Conservation (phyloP, 2,888 invertebrate genomes). For the Pseudoips prasinana region DNA sequence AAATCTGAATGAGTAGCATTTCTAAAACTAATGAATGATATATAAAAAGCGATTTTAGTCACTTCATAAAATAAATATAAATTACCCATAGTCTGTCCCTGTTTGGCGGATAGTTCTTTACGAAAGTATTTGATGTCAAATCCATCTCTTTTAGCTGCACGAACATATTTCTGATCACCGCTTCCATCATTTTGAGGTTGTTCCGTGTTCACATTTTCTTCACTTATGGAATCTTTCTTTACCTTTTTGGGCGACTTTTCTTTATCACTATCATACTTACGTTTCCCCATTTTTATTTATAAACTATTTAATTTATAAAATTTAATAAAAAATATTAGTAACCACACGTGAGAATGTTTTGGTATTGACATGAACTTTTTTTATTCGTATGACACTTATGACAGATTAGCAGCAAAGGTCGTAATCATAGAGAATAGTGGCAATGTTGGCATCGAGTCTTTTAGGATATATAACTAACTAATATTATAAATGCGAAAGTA, state of each 20-base stretch:
- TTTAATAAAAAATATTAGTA: background rate
- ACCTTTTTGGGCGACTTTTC: conserved; percentile 42
- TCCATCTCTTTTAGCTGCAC: conserved; percentile 36
- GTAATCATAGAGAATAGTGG: no score
- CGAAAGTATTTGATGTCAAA: conserved; percentile 84
- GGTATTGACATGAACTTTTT: conserved; percentile 23
- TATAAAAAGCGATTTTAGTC: no score
- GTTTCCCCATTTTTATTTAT: conserved; percentile 56
- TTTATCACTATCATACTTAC: conserved; percentile 54
- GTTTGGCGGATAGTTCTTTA: conserved; percentile 73
- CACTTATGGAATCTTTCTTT: conserved; percentile 38
- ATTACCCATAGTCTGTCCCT: conserved; percentile 81
- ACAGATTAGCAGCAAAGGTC: background rate
- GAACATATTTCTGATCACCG: conserved; percentile 21
- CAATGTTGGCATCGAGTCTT: no score
- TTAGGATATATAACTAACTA: no score
- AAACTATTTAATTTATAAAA: conserved; percentile 4
- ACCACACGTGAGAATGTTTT: conserved; percentile 51
- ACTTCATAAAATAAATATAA: background rate
- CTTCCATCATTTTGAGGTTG: conserved; percentile 52
- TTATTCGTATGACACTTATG: conserved; percentile 6
- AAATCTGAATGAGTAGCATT: no score
- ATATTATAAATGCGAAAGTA: no score
- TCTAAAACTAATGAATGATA: no score
- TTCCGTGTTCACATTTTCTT: conserved; percentile 26